Evolutionary conservation across 2,113 vertebrate genomes (phyloP).

Genomic region (Tyto alba): DNA sequence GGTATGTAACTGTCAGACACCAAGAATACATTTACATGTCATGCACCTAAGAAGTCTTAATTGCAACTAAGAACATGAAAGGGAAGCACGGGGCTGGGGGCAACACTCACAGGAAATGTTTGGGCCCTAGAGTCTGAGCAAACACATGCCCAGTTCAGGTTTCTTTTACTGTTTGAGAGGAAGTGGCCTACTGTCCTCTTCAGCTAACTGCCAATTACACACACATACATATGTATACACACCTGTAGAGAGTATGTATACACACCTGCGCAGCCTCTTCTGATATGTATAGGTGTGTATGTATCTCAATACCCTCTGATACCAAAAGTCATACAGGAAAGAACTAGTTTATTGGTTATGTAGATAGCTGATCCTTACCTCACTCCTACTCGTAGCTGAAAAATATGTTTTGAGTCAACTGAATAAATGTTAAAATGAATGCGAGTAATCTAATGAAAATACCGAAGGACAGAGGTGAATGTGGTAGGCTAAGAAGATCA

Average conservation of each 20-base stretch:
- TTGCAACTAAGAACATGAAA: background rate
- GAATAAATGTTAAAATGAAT: background rate
- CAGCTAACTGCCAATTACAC: background rate
- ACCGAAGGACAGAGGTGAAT: background rate
- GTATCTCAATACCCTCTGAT: background rate
- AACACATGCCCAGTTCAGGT: background rate
- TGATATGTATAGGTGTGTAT: background rate
- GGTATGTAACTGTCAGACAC: too few species aligned
- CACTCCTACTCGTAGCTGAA: background rate
- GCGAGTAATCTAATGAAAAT: background rate
- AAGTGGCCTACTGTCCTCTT: background rate
- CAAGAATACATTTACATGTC: too few species aligned
- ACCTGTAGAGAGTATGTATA: background rate
- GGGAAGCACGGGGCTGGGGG: too few species aligned
- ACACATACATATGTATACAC: too few species aligned
- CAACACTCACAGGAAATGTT: background rate
- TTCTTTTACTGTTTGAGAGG: background rate
- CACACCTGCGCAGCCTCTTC: accelerated
- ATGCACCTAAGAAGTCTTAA: background rate
- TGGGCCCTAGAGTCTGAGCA: background rate
- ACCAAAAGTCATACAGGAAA: background rate
- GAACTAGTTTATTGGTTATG: background rate
- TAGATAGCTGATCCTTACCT: background rate
- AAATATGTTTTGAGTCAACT: background rate
- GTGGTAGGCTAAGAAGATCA: background rate